Conservation (phyloP, 1,140 invertebrate genomes). For the Papilio polyxenes region DNA sequence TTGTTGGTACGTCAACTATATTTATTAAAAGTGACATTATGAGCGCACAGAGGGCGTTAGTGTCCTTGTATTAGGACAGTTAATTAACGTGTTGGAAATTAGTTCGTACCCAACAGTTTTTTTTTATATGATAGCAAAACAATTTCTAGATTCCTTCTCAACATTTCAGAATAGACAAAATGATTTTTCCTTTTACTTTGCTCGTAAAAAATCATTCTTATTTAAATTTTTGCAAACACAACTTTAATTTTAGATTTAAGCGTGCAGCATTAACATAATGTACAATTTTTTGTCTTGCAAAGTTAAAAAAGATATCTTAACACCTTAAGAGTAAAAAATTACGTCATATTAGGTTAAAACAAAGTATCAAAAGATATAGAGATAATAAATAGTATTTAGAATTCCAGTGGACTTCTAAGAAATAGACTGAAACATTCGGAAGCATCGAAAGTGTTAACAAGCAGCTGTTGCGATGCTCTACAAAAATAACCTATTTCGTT, state of each 20-base stretch:
- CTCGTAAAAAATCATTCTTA: too few relatives aligned
- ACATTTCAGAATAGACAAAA: too few relatives aligned
- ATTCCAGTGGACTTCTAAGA: slow-evolving; percentile 10
- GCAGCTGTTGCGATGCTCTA: slow-evolving; percentile 25
- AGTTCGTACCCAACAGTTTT: background rate
- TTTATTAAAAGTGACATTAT: slow-evolving; percentile 24
- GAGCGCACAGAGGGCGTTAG: background rate
- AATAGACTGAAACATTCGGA: slow-evolving; percentile 23
- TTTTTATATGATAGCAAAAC: too few relatives aligned
- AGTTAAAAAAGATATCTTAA: background rate
- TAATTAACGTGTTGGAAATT: slow-evolving; percentile 1
- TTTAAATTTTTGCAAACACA: too few relatives aligned
- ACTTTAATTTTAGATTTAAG: too few relatives aligned
- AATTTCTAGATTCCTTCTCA: too few relatives aligned
- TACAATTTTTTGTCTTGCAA: background rate
- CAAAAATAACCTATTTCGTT: slow-evolving; percentile 32
- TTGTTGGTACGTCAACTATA: background rate
- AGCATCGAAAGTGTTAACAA: slow-evolving; percentile 30
- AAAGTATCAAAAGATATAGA: background rate
- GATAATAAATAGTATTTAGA: slow-evolving; percentile 8
- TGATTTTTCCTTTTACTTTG: too few relatives aligned
- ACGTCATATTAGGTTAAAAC: background rate
- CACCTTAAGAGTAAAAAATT: background rate
- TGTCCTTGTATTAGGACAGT: background rate
- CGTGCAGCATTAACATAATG: too few relatives aligned